Evolutionary conservation across 2,888 invertebrate species (phyloP), one percentile per base, ranked within the genome.

Genomic region (Lycia hirtaria): DNA sequence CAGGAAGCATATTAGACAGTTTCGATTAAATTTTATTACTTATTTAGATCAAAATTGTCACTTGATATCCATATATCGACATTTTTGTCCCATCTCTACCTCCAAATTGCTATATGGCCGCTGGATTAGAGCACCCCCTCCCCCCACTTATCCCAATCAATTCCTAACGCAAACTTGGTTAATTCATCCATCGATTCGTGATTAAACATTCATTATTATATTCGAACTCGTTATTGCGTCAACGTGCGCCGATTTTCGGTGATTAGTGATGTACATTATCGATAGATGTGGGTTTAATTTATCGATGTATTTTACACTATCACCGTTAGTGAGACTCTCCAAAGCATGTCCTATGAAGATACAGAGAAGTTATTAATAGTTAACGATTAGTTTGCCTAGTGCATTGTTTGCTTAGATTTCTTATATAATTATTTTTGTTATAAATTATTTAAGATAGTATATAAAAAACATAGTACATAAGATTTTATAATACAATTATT

Each of bases 171-270:
- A 84, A 83, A 83, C 81, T 81, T 79, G 76, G 75, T 86, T 83
- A 85, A 85, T 84, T 83, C 78, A 26, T 72, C 85, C 81, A 81
- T 81, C 78, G 81, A 83, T 81, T 83, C 69, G 72, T 78, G 74
- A 85, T 87, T 85, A 85, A 75, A 75, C 72, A 69, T 68, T 84
- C 81, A 80, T 85, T 85, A 83, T 84, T 81, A 80, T 78, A 81
- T 80, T 74, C 72, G 58, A 57, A 64, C 69, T 71, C 62, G 69
- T 76, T 75, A 71, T 69, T 66, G 58, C 64, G 63, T 53, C 62
- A 64, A 47, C 54, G 54, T 48, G 62, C 57, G 57, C 45, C 59
- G 43, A 56, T 62, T 61, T 64, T 55, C 41, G 32, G 44, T 12
- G 37, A 50, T 24, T 49, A 60, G 35, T 40, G 53, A 35, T 44